Base-by-base conservation (phyloP, 1,140 invertebrate species). In the Drosophila ironensis region DNA sequence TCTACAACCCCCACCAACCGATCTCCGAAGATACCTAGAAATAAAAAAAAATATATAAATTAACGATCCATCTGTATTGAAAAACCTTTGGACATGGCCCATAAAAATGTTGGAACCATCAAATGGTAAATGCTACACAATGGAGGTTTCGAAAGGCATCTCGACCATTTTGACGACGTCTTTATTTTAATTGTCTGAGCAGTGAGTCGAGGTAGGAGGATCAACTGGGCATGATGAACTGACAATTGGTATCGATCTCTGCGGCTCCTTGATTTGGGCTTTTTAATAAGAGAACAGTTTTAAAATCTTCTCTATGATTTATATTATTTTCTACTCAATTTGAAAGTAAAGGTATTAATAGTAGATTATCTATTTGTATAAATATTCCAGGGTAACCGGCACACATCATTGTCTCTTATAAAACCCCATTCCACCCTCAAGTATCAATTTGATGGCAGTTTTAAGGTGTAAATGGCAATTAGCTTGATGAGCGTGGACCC, bases 401-500 rank as follows among this genome's bases (percentile, higher is more conserved):
- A 40, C n/a, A 27, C 7, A 25, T 22, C 16, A 41, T 56, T 22
- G 8, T 19, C 37, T 2, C 5, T 20, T 50, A 11, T 40, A 53
- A 38, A n/a, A 40, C 17, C 7, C 22, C 20, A 33, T 19, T 60
- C 52, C 52, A 57, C 56, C 56, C 56, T 24, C 41, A 63, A 51
- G 56, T 63, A 73, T 59, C 51, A 59, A 54, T 81, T 81, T 81
- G 30, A 80, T 75, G 56, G 66, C 53, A 42, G 59, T 69, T 71
- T 81, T 57, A 81, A 33, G 76, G 75, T 80, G 76, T 80, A 80
- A 80, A 71, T 71, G 77, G 77, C 72, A 76, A 82, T 81, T 82
- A 82, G 76, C 35, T 25, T 63, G 68, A 77, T 30, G 72, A 59
- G 61, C 30, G 48, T 37, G 57, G 24, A 12, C 24, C 25, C 24